Conservation (phyloP, 2,797 vertebrate species). For the Natrix natrix region DNA sequence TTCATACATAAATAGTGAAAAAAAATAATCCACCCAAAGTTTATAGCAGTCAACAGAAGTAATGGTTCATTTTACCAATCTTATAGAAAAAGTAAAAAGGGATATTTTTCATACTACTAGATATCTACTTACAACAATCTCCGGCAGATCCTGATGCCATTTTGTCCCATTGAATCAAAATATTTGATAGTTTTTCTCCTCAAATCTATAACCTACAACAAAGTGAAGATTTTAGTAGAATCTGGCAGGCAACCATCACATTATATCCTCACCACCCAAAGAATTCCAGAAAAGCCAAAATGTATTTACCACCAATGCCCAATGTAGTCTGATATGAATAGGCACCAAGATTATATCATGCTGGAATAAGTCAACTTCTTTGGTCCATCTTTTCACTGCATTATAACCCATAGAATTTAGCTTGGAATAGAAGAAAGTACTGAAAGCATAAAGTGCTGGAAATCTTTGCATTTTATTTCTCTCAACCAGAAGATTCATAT, state of each 20-base stretch:
- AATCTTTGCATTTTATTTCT: conserved; percentile 72
- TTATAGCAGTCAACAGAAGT: neutral
- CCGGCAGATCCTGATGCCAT: conserved; percentile 81
- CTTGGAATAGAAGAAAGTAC: conserved; percentile 91
- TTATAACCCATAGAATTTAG: conserved; percentile 78
- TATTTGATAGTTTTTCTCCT: conserved; percentile 80
- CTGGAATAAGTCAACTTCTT: conserved; percentile 84
- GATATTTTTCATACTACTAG: neutral
- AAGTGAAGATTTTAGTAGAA: conserved; percentile 35
- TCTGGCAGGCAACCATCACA: neutral
- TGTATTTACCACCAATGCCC: conserved; percentile 80
- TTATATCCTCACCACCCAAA: neutral
- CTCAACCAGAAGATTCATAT: conserved; percentile 86
- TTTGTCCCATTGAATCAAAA: conserved; percentile 89
- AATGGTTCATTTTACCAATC: neutral
- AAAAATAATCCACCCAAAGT: neutral
- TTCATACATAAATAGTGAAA: neutral
- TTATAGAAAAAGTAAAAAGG: neutral
- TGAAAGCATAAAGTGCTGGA: conserved; percentile 83
- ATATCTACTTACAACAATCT: conserved; percentile 82
- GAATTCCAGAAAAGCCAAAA: neutral
- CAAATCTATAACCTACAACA: conserved; percentile 83
- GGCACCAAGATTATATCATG: conserved; percentile 87
- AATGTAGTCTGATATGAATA: conserved; percentile 85
- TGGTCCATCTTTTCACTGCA: conserved; percentile 90